Evolutionary conservation across 2,888 invertebrate species (phyloP), one percentile per base, ranked within the genome.

Genomic region (Chaitophorus viminalis): DNA sequence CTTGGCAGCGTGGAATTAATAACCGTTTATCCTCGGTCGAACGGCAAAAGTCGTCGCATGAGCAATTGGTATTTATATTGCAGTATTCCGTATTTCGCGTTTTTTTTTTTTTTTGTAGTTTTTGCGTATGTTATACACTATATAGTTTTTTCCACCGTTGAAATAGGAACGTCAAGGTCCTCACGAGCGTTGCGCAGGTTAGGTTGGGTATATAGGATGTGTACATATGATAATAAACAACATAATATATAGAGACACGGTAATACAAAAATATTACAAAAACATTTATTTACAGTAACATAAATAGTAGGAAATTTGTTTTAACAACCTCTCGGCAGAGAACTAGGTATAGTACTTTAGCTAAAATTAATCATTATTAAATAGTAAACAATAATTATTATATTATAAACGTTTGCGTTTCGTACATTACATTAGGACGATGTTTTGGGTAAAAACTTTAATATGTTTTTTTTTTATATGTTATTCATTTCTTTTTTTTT

Each of bases 131-230:
- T n/a, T n/a, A n/a, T n/a, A n/a, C n/a, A n/a, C n/a, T n/a, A n/a
- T n/a, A n/a, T n/a, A n/a, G n/a, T n/a, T n/a, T n/a, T n/a, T n/a
- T n/a, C n/a, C n/a, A n/a, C n/a, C n/a, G n/a, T n/a, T n/a, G n/a
- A 74, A 74, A 83, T 74, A 60, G 83, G 74, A 83, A 75, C 83
- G 39, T 60, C 83, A 74, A 83, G 83, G 83, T 83, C 83, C 74
- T 21, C n/a, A n/a, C 82, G 31, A 14, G 46, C 14, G 46, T 6
- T 5, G 39, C 39, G 65, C 68, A 46, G 46, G 52, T 82, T 39
- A 18, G 33, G 31, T 39, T 39, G 25, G 65, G 39, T 39, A 65
- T 33, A 36, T 68, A 29, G 46, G 46, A 74, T 72, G 31, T 6
- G 36, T 21, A 21, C 46, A 8, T 25, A 21, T 33, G 72, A 18